Evolutionary conservation across 2,797 vertebrate genomes (phyloP).

Genomic region (Sciurus vulgaris): DNA sequence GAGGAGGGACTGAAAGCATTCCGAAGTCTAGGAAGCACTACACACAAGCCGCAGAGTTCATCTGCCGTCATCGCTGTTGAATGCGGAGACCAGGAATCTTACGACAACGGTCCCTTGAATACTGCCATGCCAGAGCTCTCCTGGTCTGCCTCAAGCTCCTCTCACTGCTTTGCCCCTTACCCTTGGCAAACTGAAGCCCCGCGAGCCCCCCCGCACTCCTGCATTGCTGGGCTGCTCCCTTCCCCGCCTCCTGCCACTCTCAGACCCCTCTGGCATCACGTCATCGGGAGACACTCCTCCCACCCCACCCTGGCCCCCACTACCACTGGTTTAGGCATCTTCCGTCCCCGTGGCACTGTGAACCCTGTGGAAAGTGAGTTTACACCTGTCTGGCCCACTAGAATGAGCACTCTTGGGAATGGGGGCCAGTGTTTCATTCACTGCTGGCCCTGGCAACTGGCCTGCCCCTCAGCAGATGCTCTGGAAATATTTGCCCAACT

Average conservation of each 20-base stretch:
- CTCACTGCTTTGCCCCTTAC: too few relatives aligned
- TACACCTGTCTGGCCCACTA: not conserved
- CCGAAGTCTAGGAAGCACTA: fast-evolving
- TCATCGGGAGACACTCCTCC: not conserved
- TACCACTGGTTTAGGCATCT: not conserved
- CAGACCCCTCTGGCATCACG: not conserved
- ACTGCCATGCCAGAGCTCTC: not conserved
- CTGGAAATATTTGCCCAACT: slow-evolving; percentile 48
- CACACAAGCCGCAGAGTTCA: fast-evolving
- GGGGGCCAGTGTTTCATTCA: not conserved
- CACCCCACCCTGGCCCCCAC: fast-evolving
- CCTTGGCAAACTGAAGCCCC: too few relatives aligned
- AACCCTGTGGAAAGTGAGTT: fast-evolving
- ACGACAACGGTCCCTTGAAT: fast-evolving
- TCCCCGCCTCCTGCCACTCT: too few relatives aligned
- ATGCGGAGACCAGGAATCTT: not conserved
- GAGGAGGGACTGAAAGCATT: not conserved
- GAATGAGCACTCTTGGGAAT: fast-evolving
- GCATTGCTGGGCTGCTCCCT: too few relatives aligned
- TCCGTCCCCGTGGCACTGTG: fast-evolving
- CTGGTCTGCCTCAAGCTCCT: too few relatives aligned
- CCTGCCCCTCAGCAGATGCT: not conserved
- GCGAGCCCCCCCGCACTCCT: too few relatives aligned
- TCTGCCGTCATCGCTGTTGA: fast-evolving
- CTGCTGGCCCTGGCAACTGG: not conserved